Evolutionary conservation across 2,888 invertebrate species (phyloP), one percentile per base, ranked within the genome.

Genomic region (Mythimna pallens): DNA sequence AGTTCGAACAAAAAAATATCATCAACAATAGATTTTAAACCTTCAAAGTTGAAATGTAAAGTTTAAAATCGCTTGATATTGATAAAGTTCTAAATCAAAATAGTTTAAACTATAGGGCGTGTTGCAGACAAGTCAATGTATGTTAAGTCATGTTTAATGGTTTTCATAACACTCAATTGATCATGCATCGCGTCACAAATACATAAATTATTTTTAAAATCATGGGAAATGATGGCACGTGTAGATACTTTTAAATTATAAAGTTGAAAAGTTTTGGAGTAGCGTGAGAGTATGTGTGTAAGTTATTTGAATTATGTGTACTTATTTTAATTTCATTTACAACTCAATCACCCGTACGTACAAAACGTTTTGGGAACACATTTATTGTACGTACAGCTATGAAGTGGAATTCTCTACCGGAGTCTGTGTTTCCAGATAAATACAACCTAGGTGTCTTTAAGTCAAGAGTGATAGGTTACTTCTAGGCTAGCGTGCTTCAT

Each of bases 91-190:
- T 88, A 91, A 92, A 92, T 93, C 87, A 88, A 93, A 94, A 92
- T 92, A 91, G 91, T 93, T 89, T 93, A 93, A 94, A 93, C 93
- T 93, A 76, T 82, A 90, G 94, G 95, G 95, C 93, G 94, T 94
- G 91, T 89, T 91, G 86, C 76, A 90, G 90, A 92, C 87, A 88
- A 86, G 89, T 90, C 89, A 90, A 90, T 87, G 88, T 76, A 76
- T 90, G 89, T 93, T 92, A 92, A 92, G 91, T 86, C 80, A 89
- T 93, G 93, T 94, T 94, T 92, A 95, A 95, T 95, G 94, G 94
- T 94, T 94, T 94, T 86, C 89, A 92, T 94, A 94, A 95, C 95
- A 96, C 90, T 91, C 94, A 94, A 95, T 96, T 95, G 94, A 94
- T 92, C 90, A 92, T 91, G 94, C 93, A 92, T 94, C 92, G 88